Conservation (phyloP, 2,888 invertebrate genomes). For the Malacosoma neustria region DNA sequence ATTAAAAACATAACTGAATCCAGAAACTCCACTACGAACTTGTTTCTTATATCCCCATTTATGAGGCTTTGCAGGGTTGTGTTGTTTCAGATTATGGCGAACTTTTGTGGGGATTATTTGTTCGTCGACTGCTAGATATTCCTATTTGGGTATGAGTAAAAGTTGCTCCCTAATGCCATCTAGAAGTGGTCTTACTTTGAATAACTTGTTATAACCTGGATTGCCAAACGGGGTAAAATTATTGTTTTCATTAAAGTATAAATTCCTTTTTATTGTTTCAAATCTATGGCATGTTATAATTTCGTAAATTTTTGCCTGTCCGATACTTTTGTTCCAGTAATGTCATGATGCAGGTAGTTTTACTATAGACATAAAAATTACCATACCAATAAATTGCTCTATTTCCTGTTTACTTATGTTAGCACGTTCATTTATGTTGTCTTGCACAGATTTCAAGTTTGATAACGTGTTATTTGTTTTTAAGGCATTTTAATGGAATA, state of each 20-base stretch:
- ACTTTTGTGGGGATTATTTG: slow-evolving; percentile 32
- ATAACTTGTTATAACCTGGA: slow-evolving; percentile 20
- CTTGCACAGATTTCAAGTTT: no score
- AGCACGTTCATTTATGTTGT: slow-evolving; percentile 11
- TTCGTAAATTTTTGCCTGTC: slow-evolving; percentile 3
- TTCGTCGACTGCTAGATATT: slow-evolving; percentile 25
- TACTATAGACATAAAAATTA: slow-evolving; percentile 12
- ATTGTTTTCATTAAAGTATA: no score
- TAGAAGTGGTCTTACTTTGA: slow-evolving; percentile 21
- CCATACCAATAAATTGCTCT: slow-evolving; percentile 10
- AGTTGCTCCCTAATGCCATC: slow-evolving; percentile 11
- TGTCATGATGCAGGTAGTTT: slow-evolving; percentile 6
- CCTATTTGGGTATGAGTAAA: slow-evolving; percentile 23
- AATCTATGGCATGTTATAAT: slow-evolving; percentile 7
- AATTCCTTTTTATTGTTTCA: no score
- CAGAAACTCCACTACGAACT: slow-evolving; percentile 32
- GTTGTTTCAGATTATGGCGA: slow-evolving; percentile 15
- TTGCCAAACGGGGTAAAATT: no score
- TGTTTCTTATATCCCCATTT: slow-evolving; percentile 33
- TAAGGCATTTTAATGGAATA: no score
- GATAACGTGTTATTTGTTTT: no score
- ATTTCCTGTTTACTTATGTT: slow-evolving; percentile 8
- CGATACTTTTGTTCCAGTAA: slow-evolving; percentile 6
- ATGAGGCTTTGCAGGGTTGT: slow-evolving; percentile 31
- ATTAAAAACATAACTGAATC: slow-evolving; percentile 36